phyloP scores from a whole-genome alignment of 2,113 vertebrate species.

The Pachypanchax playfairii region DNA sequence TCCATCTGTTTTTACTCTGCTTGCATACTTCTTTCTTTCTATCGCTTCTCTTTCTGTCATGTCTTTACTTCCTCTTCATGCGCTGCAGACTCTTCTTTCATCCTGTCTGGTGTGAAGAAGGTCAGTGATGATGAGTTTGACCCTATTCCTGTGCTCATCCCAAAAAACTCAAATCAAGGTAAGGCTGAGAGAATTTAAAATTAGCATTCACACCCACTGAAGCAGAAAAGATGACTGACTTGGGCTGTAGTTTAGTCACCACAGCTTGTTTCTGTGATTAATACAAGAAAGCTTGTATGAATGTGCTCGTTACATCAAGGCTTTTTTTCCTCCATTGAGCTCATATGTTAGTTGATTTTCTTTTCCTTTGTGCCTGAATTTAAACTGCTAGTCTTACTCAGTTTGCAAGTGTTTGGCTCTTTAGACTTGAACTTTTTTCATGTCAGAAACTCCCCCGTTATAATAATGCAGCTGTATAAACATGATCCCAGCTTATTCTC shows the following conservation, averaged over 20 bases:
- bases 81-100: conserved; percentile 92
- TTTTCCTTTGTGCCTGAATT: conserved; percentile 30
- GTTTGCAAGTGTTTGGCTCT: conserved; percentile 44
- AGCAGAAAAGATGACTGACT: conserved; percentile 35
- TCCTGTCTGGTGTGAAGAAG: conserved; percentile 91
- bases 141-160: conserved; percentile 97
- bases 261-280: conserved; percentile 21
- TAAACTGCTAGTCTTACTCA: conserved; percentile 14
- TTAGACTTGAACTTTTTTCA: conserved; percentile 37
- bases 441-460: conserved; percentile 50
- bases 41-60: conserved; percentile 47
- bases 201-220: conserved; percentile 45
- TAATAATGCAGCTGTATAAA: conserved; percentile 72
- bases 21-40: conserved; percentile 45
- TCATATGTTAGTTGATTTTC: conserved; percentile 48
- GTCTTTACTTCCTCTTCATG: conserved; percentile 71
- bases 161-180: conserved; percentile 98
- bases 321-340: conserved; percentile 55
- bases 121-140: conserved; percentile 97
- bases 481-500: conserved; percentile 73
- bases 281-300: conserved; percentile 45
- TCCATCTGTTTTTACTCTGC: conserved; percentile 48
- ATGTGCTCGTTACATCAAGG: conserved; percentile 44
- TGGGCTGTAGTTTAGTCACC: conserved; percentile 15
- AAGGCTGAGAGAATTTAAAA: conserved; percentile 74